These are phyloP conservation scores for Brachylomia viminalis DNA, from an alignment of 2,888 invertebrate species.

Conservation along the genomic window DNA sequence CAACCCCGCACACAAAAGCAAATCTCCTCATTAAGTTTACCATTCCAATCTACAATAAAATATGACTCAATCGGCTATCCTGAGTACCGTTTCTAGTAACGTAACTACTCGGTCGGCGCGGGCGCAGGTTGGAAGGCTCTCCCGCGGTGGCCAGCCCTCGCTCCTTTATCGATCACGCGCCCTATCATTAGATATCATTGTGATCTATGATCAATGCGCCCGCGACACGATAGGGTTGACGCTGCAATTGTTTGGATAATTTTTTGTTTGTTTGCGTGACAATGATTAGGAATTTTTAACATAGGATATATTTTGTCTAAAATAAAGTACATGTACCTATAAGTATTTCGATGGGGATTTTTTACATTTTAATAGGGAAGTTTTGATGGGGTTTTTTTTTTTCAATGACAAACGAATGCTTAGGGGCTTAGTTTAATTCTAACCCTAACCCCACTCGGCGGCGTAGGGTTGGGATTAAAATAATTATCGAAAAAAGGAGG, in stretches of 20 bases:
- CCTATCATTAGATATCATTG: slow-evolving; percentile 90
- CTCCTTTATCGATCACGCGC: slow-evolving; percentile 85
- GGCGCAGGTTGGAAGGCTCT: slow-evolving; percentile 75
- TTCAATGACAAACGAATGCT: no score
- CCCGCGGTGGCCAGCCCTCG: slow-evolving; percentile 82
- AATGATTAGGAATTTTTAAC: neutral
- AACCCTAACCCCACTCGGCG: neutral
- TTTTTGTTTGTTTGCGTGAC: neutral
- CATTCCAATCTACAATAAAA: slow-evolving; percentile 29
- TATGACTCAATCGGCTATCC: slow-evolving; percentile 30
- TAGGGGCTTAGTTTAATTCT: neutral
- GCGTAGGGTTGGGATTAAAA: neutral
- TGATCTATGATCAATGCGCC: slow-evolving; percentile 86
- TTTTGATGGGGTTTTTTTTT: no score
- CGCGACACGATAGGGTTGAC: slow-evolving; percentile 74
- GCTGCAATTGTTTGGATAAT: neutral
- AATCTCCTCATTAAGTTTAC: neutral
- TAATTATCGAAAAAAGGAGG: neutral
- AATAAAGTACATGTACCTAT: no score
- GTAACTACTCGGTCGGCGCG: slow-evolving; percentile 39
- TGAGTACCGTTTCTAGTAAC: slow-evolving; percentile 36
- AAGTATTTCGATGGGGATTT: neutral
- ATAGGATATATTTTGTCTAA: neutral
- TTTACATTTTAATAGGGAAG: no score
- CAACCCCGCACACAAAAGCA: neutral